Conservation (phyloP, 2,797 vertebrate species). For the Schizothorax lantsangensis region DNA sequence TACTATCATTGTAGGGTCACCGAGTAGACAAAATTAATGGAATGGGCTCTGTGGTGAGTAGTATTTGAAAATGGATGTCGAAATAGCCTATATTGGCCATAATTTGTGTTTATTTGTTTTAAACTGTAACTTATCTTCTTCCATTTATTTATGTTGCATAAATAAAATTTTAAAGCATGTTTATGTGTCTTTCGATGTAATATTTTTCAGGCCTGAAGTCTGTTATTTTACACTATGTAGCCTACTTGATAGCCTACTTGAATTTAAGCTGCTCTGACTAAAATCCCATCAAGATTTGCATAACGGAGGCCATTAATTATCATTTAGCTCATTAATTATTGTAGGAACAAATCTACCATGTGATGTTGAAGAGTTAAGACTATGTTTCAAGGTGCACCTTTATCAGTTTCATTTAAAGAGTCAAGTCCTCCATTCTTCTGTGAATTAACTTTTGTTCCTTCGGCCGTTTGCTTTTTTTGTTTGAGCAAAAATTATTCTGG, state of each 20-base stretch:
- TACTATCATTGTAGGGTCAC: not conserved
- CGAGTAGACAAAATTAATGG: not conserved
- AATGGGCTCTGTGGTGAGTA: not conserved
- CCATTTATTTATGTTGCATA: not conserved
- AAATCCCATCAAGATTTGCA: constrained; percentile 21
- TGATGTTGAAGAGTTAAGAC: constrained; percentile 35
- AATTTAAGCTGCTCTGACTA: not conserved
- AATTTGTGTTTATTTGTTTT: not conserved
- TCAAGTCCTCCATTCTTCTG: constrained; percentile 54
- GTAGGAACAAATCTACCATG: constrained; percentile 43
- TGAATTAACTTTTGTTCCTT: constrained; percentile 53
- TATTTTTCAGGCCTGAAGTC: not conserved
- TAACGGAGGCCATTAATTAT: constrained; percentile 29
- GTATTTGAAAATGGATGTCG: not conserved
- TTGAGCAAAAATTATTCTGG: constrained; percentile 68
- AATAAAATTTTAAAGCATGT: not conserved
- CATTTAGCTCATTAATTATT: constrained; percentile 38
- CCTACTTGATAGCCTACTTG: not conserved
- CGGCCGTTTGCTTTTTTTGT: constrained; percentile 47
- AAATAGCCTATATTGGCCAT: not conserved
- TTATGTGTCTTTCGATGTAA: not conserved
- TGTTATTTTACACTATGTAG: not conserved
- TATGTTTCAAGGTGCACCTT: constrained; percentile 30
- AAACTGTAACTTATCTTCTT: not conserved
- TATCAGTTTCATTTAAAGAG: constrained; percentile 54